Evolutionary conservation across 2,113 vertebrate genomes (phyloP), one percentile per base, ranked within the genome.

Genomic region (Scomber scombrus): DNA sequence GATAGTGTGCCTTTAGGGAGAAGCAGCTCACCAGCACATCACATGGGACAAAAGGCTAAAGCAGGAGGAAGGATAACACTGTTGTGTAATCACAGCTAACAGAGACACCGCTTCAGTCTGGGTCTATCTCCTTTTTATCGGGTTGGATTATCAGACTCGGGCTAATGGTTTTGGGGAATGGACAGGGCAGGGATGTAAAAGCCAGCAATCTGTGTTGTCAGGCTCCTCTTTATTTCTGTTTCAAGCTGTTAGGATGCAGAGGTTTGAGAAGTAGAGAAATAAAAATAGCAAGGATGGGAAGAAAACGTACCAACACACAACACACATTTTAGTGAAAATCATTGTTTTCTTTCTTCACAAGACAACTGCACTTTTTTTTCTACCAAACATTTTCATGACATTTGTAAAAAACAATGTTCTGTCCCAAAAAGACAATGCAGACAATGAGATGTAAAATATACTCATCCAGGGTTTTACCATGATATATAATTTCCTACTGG

Each of bases 31-130:
- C 85, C 81, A 77, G 61, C 65, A 54, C 76, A 76, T 89, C 86
- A 79, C 75, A 80, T 78, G 70, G 89, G 51, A 93, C 88, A 92
- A 90, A 91, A 85, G 75, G 71, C 57, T 62, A 67, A 57, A 73
- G 76, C 54, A 40, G 62, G 80, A 74, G 73, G 60, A 69, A 4
- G 45, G 77, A 88, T 64, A 90, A 78, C 71, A 56, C 69, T 74
- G 81, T 66, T 72, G 82, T 87, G 84, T 77, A 89, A 93, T 84
- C 86, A 51, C 71, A 69, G 66, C 54, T 55, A 43, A 66, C 78
- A 80, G 79, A 89, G 62, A 86, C 68, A 31, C 45, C 16, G 55
- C 71, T 60, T 63, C 75, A 23, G 61, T 71, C 63, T 69, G 4
- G 68, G 15, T 46, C 75, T 76, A 51, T 82, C 72, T 86, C 64